These are phyloP conservation scores for Chondrilla cf. caribensis DNA, from an alignment of 37 sponge, comb jelly and placozoan species.

Conservation along the genomic window DNA sequence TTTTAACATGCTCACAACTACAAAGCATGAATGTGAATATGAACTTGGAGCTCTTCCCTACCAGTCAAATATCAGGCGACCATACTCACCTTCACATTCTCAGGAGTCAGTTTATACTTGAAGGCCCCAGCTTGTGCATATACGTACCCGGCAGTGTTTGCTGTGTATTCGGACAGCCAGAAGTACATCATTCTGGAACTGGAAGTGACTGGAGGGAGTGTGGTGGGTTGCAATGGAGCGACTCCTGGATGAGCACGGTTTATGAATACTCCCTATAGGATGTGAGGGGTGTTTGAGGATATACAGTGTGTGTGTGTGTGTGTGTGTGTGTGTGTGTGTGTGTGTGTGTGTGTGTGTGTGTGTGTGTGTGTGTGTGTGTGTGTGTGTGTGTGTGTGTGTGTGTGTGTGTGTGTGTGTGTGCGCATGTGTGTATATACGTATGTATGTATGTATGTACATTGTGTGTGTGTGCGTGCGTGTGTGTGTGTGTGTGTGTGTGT, in stretches of 20 bases:
- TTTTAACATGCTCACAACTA: too few relatives aligned
- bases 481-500: background rate
- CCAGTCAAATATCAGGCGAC: too few relatives aligned
- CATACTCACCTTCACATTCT: constrained; percentile 18
- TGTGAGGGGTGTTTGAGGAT: background rate
- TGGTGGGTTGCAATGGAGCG: constrained; percentile 57
- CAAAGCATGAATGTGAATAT: too few relatives aligned
- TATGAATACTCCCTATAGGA: constrained; percentile 80
- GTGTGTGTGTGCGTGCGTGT: background rate
- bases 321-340: background rate
- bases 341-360: background rate
- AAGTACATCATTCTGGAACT: constrained; percentile 72
- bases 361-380: background rate
- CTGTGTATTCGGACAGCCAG: constrained; percentile 84
- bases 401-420: too few relatives aligned
- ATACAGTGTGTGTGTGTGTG: background rate
- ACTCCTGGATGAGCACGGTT: constrained; percentile 54
- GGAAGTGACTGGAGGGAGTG: constrained; percentile 54
- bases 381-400: background rate
- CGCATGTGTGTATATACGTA: background rate
- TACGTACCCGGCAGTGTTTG: constrained; percentile 79
- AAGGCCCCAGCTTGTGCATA: constrained; percentile 69
- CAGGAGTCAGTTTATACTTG: constrained; percentile 42
- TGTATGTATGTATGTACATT: background rate
- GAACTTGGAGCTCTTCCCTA: too few relatives aligned